Base-by-base conservation (phyloP, 2,113 vertebrate genomes). In the Xenopus borealis region DNA sequence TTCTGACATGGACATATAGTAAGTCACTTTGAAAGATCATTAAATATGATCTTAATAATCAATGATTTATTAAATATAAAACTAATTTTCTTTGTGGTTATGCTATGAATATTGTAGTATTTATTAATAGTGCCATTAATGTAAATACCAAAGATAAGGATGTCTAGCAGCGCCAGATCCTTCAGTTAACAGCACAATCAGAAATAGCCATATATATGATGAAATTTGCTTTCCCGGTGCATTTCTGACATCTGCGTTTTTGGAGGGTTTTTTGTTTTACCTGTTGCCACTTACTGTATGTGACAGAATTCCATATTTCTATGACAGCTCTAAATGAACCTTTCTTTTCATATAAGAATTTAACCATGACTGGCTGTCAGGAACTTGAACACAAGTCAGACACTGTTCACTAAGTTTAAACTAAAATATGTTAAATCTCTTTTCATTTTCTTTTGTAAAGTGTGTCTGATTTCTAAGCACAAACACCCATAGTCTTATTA, bases 311-410 rank as follows among this genome's bases (percentile, higher is more conserved):
- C 11, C 59, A 14, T 62, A 52, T 75, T 75, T 23, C 33, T 68
- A 19, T 68, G 65, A 62, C 65, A 75, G 57, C 57, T 55, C 40
- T 68, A 75, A 75, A 75, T 61, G 65, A 75, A 68, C 65, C 67
- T 27, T 55, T 68, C 72, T 75, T 75, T 67, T 75, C 55, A 52
- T 68, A 62, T 67, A 75, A 52, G 72, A 65, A 75, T 68, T 75
- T 68, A 75, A 68, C 55, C 65, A 75, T 75, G 55, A 75, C 72
- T 62, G 72, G 30, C 20, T 75, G 72, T 68, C 72, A 75, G 65
- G 67, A 30, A 65, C 45, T 68, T 75, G 65, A 75, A 62, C 72
- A 50, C 45, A 52, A 75, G 72, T 75, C 65, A 68, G 50, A 62
- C 23, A 40, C 23, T 18, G 14, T 68, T 68, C 53, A 68, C 57